phyloP scores from a whole-genome alignment of 2,888 invertebrate species.

The Scaeva pyrastri region DNA sequence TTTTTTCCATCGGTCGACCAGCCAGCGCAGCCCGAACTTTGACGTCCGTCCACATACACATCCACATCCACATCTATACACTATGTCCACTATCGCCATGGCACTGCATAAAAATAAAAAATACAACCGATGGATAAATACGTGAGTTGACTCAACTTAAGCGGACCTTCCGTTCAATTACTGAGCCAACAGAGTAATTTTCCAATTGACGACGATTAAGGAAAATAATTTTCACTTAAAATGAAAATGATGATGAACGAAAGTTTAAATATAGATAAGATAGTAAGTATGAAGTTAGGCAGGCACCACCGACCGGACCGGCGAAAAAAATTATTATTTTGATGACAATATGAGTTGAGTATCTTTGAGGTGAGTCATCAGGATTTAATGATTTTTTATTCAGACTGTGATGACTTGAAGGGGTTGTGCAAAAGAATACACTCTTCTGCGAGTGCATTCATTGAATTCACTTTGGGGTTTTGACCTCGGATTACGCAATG shows the following conservation, averaged over 20 bases:
- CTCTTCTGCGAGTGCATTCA: no score
- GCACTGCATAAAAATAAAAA: background rate
- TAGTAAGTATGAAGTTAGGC: no score
- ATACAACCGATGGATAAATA: conserved; percentile 49
- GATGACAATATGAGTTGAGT: background rate
- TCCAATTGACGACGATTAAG: conserved; percentile 71
- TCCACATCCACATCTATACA: background rate
- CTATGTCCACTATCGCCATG: background rate
- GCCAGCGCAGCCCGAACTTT: conserved; percentile 45
- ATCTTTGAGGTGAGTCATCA: no score
- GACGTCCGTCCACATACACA: conserved; percentile 35
- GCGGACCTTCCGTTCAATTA: conserved; percentile 64
- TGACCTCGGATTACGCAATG: no score
- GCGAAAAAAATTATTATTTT: conserved; percentile 2
- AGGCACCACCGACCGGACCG: background rate
- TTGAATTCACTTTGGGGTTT: no score
- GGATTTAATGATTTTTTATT: no score
- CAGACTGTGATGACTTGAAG: no score
- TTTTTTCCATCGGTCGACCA: conserved; percentile 29
- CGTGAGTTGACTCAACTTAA: conserved; percentile 69
- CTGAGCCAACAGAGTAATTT: conserved; percentile 57
- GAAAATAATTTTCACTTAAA: conserved; percentile 59
- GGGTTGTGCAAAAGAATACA: no score
- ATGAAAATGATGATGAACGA: conserved; percentile 26
- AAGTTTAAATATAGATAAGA: conserved; percentile 7